Evolutionary conservation across 2,797 vertebrate genomes (phyloP).

Genomic region (Botia almorhae): DNA sequence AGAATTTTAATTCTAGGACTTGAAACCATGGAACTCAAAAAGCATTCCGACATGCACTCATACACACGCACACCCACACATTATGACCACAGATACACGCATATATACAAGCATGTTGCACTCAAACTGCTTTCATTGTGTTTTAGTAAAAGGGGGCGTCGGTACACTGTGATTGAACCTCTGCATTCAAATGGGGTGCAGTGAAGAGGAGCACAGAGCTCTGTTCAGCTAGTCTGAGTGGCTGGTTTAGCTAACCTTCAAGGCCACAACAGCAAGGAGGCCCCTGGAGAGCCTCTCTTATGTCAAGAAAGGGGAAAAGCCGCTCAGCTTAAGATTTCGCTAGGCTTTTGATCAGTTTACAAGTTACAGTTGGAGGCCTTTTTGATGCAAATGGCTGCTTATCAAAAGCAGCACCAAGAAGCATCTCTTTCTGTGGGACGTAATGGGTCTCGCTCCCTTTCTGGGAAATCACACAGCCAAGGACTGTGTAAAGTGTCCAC

Average conservation of each 20-base stretch:
- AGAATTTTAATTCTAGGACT: not conserved
- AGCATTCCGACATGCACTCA: constrained; percentile 44
- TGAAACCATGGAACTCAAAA: not conserved
- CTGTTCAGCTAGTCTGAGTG: constrained; percentile 74
- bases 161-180: constrained; percentile 67
- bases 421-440: constrained; percentile 74
- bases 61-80: constrained; percentile 10
- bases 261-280: constrained; percentile 78
- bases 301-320: constrained; percentile 81
- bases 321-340: constrained; percentile 74
- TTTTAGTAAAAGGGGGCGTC: constrained; percentile 69
- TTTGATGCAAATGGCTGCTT: constrained; percentile 82
- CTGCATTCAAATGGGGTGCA: constrained; percentile 66
- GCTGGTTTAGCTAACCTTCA: constrained; percentile 82
- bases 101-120: constrained; percentile 62
- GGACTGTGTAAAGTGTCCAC: constrained; percentile 74
- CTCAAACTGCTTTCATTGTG: constrained; percentile 72
- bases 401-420: constrained; percentile 80
- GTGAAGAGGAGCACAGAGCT: constrained; percentile 61
- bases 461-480: constrained; percentile 78
- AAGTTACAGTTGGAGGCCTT: constrained; percentile 82
- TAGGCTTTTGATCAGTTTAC: constrained; percentile 85
- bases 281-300: constrained; percentile 81
- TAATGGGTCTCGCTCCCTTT: constrained; percentile 77
- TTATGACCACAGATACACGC: constrained; percentile 43